Percentiles rank a stretch among this genome's conserved stretches.
These are phyloP conservation scores for Wiebesia pumilae DNA, from an alignment of 1,140 invertebrate species.

Conservation along the genomic window DNA sequence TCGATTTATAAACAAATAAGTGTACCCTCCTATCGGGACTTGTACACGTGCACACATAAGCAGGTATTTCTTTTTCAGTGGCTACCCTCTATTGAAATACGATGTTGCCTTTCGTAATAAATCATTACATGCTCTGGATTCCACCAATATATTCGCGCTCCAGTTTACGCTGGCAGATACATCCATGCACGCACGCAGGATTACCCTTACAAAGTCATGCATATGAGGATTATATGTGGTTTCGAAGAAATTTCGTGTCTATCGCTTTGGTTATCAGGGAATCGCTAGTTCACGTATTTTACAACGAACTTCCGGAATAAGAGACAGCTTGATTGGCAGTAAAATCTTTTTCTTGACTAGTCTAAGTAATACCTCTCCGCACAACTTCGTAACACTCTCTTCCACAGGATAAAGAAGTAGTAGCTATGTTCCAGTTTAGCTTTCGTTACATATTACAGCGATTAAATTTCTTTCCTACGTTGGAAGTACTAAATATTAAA, in stretches of 20 bases:
- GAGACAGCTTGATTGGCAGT: constrained; percentile 40
- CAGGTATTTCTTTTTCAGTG: background rate
- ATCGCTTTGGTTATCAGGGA: background rate
- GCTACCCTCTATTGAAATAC: background rate
- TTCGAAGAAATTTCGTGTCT: background rate
- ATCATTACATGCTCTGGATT: constrained; percentile 24
- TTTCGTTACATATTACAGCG: no score
- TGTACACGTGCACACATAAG: background rate
- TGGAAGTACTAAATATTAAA: no score
- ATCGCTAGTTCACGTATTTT: constrained; percentile 21
- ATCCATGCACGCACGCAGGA: background rate
- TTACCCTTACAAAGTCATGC: no score
- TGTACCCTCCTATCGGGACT: background rate
- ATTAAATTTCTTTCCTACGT: no score
- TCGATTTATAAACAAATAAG: no score
- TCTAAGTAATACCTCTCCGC: background rate
- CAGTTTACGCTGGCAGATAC: background rate
- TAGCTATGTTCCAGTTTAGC: no score
- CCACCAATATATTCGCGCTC: background rate
- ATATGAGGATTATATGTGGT: background rate
- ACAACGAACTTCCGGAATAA: background rate
- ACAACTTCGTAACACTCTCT: background rate
- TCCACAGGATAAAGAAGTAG: background rate
- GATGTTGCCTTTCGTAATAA: constrained; percentile 29
- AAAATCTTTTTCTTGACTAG: constrained; percentile 27